Evolutionary conservation across 2,888 invertebrate species (phyloP).

Genomic region (Lithophane socia): DNA sequence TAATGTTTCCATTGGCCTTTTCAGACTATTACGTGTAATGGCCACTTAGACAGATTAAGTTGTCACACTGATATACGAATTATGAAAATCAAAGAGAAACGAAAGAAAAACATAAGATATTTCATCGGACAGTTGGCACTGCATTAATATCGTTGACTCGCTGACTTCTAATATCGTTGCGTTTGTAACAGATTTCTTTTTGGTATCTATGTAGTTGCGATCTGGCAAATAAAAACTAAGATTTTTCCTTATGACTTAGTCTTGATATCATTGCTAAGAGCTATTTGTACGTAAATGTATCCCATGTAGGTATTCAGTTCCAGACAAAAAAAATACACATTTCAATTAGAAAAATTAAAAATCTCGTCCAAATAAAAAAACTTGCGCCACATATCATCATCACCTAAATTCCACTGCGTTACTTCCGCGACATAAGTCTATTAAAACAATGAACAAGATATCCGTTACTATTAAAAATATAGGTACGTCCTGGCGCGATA

Average conservation of each 20-base stretch:
- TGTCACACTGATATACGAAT: constrained; percentile 51
- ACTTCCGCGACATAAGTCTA: constrained; percentile 75
- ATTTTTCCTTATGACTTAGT: background rate
- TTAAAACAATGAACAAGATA: constrained; percentile 74
- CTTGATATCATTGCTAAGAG: background rate
- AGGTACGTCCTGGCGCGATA: constrained; percentile 67
- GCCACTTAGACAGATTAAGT: constrained; percentile 49
- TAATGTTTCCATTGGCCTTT: constrained; percentile 51
- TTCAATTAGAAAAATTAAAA: constrained; percentile 21
- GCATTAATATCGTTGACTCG: constrained; percentile 32
- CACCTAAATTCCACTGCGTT: constrained; percentile 68
- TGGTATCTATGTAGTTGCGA: constrained; percentile 19
- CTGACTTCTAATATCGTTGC: constrained; percentile 24
- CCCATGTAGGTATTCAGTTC: background rate
- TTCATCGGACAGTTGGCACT: constrained; percentile 51
- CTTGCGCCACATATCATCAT: constrained; percentile 40
- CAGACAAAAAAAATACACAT: background rate
- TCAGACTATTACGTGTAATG: constrained; percentile 40
- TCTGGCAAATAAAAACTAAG: constrained; percentile 5
- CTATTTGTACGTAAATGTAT: background rate
- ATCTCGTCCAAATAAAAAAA: constrained; percentile 14
- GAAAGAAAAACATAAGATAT: constrained; percentile 50
- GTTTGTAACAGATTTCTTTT: constrained; percentile 18
- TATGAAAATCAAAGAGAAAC: constrained; percentile 44
- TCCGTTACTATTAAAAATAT: constrained; percentile 73